These are phyloP conservation scores for Elephantulus edwardii DNA, from an alignment of 2,113 vertebrate species.

Conservation along the genomic window DNA sequence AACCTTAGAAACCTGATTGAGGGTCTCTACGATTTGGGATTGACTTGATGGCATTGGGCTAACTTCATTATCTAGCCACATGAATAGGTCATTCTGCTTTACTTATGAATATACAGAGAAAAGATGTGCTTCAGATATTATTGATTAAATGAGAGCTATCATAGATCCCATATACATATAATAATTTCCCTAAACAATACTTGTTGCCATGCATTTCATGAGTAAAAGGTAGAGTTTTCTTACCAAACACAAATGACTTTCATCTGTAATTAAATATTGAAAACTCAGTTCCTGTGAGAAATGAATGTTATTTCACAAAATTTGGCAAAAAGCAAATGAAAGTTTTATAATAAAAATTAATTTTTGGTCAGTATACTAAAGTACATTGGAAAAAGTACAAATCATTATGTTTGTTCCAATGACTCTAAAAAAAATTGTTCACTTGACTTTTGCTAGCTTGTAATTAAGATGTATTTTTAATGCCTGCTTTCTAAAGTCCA, in stretches of 20 bases:
- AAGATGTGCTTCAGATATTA: neutral
- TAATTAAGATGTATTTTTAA: slow-evolving; percentile 14
- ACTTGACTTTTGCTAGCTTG: neutral
- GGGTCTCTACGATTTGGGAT: too few relatives aligned
- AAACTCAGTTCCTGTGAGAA: neutral
- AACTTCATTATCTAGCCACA: too few relatives aligned
- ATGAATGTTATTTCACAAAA: neutral
- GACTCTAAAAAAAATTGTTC: neutral
- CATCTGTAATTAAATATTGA: neutral
- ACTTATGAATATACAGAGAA: neutral
- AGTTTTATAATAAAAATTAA: slow-evolving; percentile 12
- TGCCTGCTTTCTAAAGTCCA: neutral
- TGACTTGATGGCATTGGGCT: too few relatives aligned
- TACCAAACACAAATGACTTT: neutral
- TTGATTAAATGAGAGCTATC: neutral
- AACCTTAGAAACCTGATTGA: too few relatives aligned
- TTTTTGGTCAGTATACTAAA: neutral
- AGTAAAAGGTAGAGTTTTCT: neutral
- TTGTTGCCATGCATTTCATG: neutral
- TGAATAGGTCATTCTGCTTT: neutral
- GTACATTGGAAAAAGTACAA: slow-evolving; percentile 1
- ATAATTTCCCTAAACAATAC: neutral
- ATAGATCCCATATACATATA: neutral
- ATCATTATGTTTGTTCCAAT: neutral
- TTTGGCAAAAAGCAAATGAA: neutral